These are phyloP conservation scores for Stichopus horrens DNA, from an alignment of 53 echinoderm and acorn worm species.

Conservation along the genomic window DNA sequence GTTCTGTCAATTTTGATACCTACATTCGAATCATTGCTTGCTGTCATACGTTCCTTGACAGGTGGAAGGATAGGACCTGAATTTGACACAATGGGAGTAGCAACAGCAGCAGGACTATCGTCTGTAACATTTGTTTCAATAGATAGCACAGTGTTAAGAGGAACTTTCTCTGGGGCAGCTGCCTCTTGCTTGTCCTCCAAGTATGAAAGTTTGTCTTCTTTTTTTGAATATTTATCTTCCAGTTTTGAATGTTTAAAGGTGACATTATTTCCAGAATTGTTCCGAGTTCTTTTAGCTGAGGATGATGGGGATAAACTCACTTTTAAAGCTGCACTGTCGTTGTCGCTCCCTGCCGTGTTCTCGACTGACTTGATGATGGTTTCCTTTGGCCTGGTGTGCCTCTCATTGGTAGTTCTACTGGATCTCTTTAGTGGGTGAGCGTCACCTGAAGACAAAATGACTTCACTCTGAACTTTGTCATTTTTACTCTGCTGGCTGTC, in stretches of 20 bases:
- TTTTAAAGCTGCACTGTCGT: not conserved
- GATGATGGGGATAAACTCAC: not conserved
- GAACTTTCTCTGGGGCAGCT: not conserved
- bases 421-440: not conserved
- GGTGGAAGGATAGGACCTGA: not conserved
- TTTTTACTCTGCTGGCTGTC: not conserved
- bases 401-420: not conserved
- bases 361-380: not conserved
- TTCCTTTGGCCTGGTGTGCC: not conserved
- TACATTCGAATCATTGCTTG: not conserved
- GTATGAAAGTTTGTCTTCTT: no score
- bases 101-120: not conserved
- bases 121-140: not conserved
- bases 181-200: not conserved
- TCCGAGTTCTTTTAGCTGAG: not conserved
- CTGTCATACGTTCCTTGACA: not conserved
- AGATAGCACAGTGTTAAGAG: not conserved
- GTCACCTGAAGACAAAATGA: not conserved
- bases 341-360: not conserved
- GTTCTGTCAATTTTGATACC: not conserved
- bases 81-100: not conserved
- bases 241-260: conserved; percentile 11
- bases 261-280: conserved; percentile 16
- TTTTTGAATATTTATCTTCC: not conserved
- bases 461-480: not conserved